Evolutionary conservation across 2,113 vertebrate genomes (phyloP).

Genomic region (Podiceps cristatus): DNA sequence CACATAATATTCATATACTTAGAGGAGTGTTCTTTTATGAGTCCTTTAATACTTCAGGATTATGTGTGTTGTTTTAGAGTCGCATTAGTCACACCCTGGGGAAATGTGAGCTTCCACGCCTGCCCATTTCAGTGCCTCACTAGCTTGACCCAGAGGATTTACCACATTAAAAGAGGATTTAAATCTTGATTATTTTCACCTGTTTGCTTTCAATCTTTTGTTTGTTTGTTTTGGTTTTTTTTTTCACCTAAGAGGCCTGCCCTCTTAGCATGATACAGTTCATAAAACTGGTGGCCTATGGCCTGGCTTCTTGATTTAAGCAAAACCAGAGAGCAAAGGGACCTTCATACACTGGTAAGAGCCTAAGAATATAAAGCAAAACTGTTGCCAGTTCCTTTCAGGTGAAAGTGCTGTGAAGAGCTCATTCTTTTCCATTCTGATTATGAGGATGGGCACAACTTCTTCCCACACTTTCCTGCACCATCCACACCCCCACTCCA

Average conservation of each 20-base stretch:
- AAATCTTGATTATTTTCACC: conserved; percentile 59
- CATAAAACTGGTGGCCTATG: conserved; percentile 53
- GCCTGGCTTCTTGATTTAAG: conserved; percentile 28
- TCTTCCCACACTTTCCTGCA: neutral
- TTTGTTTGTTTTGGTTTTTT: neutral
- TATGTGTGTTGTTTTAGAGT: conserved; percentile 43
- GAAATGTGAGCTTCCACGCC: conserved; percentile 34
- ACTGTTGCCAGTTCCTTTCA: neutral
- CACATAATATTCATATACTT: neutral
- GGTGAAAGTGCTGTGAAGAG: neutral
- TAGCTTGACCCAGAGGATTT: conserved; percentile 22
- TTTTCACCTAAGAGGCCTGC: neutral
- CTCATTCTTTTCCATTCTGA: neutral
- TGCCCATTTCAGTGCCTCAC: neutral
- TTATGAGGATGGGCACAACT: neutral
- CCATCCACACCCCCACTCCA: neutral
- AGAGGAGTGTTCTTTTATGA: conserved; percentile 35
- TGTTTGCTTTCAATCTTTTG: neutral
- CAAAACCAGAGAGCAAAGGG: neutral
- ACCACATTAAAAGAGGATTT: conserved; percentile 39
- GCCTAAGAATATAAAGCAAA: neutral
- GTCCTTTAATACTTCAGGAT: conserved; percentile 37
- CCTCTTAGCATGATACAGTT: neutral
- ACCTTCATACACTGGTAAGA: neutral
- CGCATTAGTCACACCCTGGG: conserved; percentile 36